These are phyloP conservation scores for Metallyticus violacea DNA, from an alignment of 2,888 invertebrate species.

Conservation along the genomic window DNA sequence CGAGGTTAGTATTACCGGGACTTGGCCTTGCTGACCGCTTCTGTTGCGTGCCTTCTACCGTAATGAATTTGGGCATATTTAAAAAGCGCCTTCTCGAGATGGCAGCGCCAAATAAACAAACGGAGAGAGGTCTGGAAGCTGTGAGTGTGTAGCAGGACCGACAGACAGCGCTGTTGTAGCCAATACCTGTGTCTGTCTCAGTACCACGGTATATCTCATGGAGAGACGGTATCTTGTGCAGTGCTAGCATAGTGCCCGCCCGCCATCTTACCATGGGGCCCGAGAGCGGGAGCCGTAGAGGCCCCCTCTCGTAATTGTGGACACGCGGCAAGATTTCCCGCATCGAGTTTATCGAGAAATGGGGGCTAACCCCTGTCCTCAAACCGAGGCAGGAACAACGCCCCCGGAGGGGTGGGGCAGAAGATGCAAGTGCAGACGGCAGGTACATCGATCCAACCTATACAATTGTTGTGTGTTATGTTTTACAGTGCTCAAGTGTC, in stretches of 20 bases:
- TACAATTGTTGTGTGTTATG: not conserved
- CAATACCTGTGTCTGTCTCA: not conserved
- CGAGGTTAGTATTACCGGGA: too few relatives aligned
- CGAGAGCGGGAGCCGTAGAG: conserved; percentile 56
- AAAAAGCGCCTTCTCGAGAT: not conserved
- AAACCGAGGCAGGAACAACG: conserved; percentile 90
- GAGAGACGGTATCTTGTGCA: not conserved
- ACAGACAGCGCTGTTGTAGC: not conserved
- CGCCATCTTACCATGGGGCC: conserved; percentile 51
- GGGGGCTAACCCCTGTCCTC: conserved; percentile 97
- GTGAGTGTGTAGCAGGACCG: not conserved
- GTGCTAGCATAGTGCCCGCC: not conserved
- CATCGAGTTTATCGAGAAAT: conserved; percentile 96
- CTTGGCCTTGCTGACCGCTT: too few relatives aligned
- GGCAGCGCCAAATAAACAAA: not conserved
- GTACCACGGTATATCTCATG: not conserved
- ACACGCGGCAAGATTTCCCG: conserved; percentile 89
- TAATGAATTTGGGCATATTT: too few relatives aligned
- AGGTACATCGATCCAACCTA: conserved; percentile 51
- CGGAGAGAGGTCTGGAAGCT: not conserved
- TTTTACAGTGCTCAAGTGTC: not conserved
- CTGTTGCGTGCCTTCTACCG: too few relatives aligned
- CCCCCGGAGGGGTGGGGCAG: conserved; percentile 71
- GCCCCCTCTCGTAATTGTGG: conserved; percentile 58
- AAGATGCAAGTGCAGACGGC: conserved; percentile 63